Percentiles rank a stretch among this genome's conserved stretches.
These are phyloP conservation scores for Xestia sexstrigata DNA, from an alignment of 2,888 invertebrate genomes.

Conservation along the genomic window DNA sequence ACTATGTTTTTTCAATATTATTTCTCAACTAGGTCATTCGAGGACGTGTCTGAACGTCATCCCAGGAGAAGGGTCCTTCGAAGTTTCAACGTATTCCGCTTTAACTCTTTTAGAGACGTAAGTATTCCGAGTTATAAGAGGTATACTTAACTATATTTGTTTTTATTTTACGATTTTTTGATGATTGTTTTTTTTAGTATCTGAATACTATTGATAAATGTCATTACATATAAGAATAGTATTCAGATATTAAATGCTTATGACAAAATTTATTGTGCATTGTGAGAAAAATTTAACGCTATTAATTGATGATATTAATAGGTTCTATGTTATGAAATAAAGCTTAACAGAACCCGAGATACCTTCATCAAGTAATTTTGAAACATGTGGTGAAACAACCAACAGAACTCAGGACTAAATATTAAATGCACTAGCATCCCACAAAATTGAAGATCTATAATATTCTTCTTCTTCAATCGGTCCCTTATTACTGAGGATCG, in stretches of 20 bases:
- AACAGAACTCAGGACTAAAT: background rate
- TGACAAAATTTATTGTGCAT: background rate
- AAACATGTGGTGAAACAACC: background rate
- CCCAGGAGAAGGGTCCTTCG: constrained; percentile 76
- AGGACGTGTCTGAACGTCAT: constrained; percentile 67
- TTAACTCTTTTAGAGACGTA: constrained; percentile 78
- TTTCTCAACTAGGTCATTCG: constrained; percentile 72
- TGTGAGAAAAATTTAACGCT: background rate
- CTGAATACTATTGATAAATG: too few relatives aligned
- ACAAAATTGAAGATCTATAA: background rate
- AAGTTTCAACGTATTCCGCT: constrained; percentile 75
- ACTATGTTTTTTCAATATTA: background rate
- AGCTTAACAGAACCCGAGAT: background rate
- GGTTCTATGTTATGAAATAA: background rate
- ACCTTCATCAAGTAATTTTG: background rate
- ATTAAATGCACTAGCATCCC: background rate
- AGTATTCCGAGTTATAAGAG: constrained; percentile 62
- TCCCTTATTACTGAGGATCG: background rate
- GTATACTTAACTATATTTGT: background rate
- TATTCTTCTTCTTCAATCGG: background rate
- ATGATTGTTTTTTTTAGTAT: too few relatives aligned
- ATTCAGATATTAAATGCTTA: background rate
- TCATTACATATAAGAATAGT: background rate
- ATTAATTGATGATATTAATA: background rate
- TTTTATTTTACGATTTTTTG: too few relatives aligned